Evolutionary conservation across 2,113 vertebrate genomes (phyloP).

Genomic region (Syngnathus scovelli): DNA sequence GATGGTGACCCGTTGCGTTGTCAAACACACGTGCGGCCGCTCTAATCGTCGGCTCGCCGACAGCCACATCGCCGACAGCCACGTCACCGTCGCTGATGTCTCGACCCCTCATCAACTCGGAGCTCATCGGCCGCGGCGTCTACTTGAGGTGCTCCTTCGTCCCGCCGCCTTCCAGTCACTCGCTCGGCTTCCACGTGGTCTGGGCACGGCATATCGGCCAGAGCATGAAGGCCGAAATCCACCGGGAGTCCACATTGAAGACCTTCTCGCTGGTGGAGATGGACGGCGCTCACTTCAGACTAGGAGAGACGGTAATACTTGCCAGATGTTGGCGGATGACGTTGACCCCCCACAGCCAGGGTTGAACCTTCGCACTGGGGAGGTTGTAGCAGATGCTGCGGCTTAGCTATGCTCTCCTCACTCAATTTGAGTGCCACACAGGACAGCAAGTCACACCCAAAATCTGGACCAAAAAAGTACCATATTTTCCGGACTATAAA

Average conservation of each 20-base stretch:
- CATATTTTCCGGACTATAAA: no score
- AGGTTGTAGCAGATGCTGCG: slow-evolving; percentile 44
- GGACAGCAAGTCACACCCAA: no score
- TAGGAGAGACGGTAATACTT: slow-evolving; percentile 76
- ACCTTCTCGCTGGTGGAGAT: slow-evolving; percentile 58
- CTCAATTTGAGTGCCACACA: neutral
- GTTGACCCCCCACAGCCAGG: neutral
- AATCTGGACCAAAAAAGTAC: no score
- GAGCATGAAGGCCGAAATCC: slow-evolving; percentile 72
- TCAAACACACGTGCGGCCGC: neutral
- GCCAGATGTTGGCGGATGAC: slow-evolving; percentile 9
- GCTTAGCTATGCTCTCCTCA: slow-evolving; percentile 34
- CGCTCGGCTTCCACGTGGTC: slow-evolving; percentile 62
- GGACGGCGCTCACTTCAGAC: slow-evolving; percentile 73
- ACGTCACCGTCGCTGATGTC: slow-evolving; percentile 43
- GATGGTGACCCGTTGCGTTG: neutral
- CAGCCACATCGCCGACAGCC: slow-evolving; percentile 28
- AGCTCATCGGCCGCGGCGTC: slow-evolving; percentile 64
- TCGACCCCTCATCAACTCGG: slow-evolving; percentile 55
- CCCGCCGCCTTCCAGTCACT: slow-evolving; percentile 21
- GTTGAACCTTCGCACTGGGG: slow-evolving; percentile 9
- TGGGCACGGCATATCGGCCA: slow-evolving; percentile 69
- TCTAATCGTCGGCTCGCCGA: neutral
- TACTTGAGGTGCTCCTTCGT: slow-evolving; percentile 72
- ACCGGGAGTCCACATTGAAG: slow-evolving; percentile 64